These are phyloP conservation scores for Drosophila arawakana DNA, from an alignment of 1,140 invertebrate species.

Conservation along the genomic window DNA sequence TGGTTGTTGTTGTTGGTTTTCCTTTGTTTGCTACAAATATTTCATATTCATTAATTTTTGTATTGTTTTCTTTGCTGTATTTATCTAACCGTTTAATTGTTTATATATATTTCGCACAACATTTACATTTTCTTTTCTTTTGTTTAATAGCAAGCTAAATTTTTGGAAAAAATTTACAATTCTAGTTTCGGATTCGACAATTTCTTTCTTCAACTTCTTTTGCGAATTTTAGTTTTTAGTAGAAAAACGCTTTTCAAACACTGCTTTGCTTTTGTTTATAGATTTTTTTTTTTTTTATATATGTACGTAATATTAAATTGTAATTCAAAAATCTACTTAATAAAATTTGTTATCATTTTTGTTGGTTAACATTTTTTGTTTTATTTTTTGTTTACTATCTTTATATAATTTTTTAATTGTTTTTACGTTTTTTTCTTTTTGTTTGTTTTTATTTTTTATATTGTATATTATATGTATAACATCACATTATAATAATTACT, in stretches of 20 bases:
- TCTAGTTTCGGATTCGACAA: conserved; percentile 44
- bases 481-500: conserved; percentile 84
- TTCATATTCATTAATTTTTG: conserved; percentile 14
- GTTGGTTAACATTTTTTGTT: conserved; percentile 61
- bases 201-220: conserved; percentile 20
- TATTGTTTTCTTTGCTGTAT: conserved; percentile 6
- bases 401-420: conserved; percentile 58
- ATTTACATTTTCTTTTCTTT: conserved; percentile 47
- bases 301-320: conserved; percentile 60
- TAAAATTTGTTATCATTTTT: conserved; percentile 64
- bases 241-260: conserved; percentile 70
- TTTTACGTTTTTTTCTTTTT: conserved; percentile 33
- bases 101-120: conserved; percentile 46
- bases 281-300: conserved; percentile 43
- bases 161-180: conserved; percentile 71
- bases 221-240: conserved; percentile 28
- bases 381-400: conserved; percentile 35
- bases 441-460: conserved; percentile 35
- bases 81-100: conserved; percentile 12
- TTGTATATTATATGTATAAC: conserved; percentile 78
- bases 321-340: conserved; percentile 80
- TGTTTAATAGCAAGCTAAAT: conserved; percentile 53
- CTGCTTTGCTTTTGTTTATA: conserved; percentile 25
- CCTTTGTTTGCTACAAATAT: conserved; percentile 3
- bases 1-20: background rate